phyloP scores from a whole-genome alignment of 37 sponge, comb jelly and placozoan species.

The Ianthella basta region DNA sequence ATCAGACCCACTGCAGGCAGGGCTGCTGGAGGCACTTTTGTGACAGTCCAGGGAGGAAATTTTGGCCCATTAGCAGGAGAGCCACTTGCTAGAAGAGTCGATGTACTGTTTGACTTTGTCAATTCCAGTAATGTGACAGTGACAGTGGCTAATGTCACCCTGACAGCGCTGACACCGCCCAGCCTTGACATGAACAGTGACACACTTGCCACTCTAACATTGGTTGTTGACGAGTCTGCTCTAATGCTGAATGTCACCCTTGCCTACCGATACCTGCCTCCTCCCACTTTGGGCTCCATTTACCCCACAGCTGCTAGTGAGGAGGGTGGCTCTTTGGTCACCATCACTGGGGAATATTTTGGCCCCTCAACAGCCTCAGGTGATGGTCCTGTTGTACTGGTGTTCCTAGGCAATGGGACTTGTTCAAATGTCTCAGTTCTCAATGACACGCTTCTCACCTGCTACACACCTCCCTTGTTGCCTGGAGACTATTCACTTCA shows the following conservation, averaged over 20 bases:
- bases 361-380: conserved; percentile 78
- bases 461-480: conserved; percentile 58
- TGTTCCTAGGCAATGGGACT: conserved; percentile 54
- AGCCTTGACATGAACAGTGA: not conserved
- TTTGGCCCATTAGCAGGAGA: conserved; percentile 71
- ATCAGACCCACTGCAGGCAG: conserved; percentile 82
- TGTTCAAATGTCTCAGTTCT: conserved; percentile 77
- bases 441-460: conserved; percentile 62
- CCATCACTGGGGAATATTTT: conserved; percentile 79
- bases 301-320: conserved; percentile 71
- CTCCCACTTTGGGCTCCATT: conserved; percentile 66
- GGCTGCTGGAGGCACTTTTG: conserved; percentile 73
- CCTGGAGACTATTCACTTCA: conserved; percentile 55
- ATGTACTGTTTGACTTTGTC: conserved; percentile 56
- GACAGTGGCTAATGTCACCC: conserved; percentile 40
- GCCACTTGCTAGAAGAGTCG: conserved; percentile 67
- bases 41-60: conserved; percentile 70
- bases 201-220: conserved; percentile 50
- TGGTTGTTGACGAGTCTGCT: conserved; percentile 83
- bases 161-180: conserved; percentile 62
- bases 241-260: conserved; percentile 63
- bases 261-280: conserved; percentile 83
- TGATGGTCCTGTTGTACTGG: conserved; percentile 74
- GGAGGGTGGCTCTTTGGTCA: conserved; percentile 72
- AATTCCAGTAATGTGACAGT: conserved; percentile 60